Evolutionary conservation across 1,140 invertebrate species (phyloP), one percentile per base, ranked within the genome.

Genomic region (Drosophila setifemur): DNA sequence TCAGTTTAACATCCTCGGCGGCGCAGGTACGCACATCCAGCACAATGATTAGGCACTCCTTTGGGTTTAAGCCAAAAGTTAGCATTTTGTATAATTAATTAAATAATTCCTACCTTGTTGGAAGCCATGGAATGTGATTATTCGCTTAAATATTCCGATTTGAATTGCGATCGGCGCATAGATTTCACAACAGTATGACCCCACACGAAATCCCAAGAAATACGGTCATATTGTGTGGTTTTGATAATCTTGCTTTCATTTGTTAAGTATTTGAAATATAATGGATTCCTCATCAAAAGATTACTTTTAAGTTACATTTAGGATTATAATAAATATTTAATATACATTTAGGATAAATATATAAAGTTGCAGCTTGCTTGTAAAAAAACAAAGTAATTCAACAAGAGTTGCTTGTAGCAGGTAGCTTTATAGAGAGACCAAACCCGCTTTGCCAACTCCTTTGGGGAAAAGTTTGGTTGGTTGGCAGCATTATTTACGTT

Each of bases 1-100:
- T 88, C 5, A 85, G 35, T 55, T 81, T 85, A 5, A 88, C 76
- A 18, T 88, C 85, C 18, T 88, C 85, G 9, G 61, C 31, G 2
- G 69, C 39, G 35, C 61, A 64, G 0, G 23, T 63, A 3, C 85
- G 85, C 14, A 88, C 45, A 45, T 88, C 85, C n/a, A 88, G 23
- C 9, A 88, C 70, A 4, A 88, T 48, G 25, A 88, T 50, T 0
- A 88, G 40, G 28, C 45, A 54, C 45, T 88, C 85, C 85, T 88
- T n/a, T n/a, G n/a, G 11, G 2, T 0, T 1, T 9, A 21, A 37
- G 14, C 21, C 2, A 7, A 25, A 23, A 25, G 16, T 23, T 31
- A 8, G n/a, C 2, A 1, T 11, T 14, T 9, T 11, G 18, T 23
- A n/a, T 1, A 4, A 0, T 7, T 14, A 6, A 2, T 9, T 37